Base-by-base conservation (phyloP, 1,140 invertebrate species). In the Lepeophtheirus salmonis region DNA sequence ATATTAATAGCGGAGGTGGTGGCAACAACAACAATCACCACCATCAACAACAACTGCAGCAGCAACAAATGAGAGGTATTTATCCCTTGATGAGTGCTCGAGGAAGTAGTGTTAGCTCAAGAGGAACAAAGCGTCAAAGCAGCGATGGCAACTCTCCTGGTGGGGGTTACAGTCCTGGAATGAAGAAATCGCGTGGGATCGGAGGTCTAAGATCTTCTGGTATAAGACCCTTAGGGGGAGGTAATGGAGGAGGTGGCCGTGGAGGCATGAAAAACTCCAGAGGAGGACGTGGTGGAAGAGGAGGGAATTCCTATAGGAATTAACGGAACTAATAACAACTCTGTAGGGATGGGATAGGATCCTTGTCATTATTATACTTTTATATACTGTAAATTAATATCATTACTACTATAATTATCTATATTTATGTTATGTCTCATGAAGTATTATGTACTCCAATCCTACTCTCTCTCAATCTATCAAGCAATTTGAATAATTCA, bases 321-420 rank as follows among this genome's bases (percentile, higher is more conserved):
- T 41, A 41, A 6, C 30, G 68, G n/a, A 41, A 41, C 30, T 41
- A 41, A 41, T n/a, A n/a, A n/a, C n/a, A n/a, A n/a, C n/a, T n/a
- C n/a, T n/a, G n/a, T n/a, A n/a, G n/a, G n/a, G n/a, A n/a, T n/a
- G n/a, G n/a, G n/a, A n/a, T n/a, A n/a, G n/a, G n/a, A n/a, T n/a
- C n/a, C n/a, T n/a, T n/a, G n/a, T n/a, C n/a, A n/a, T n/a, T n/a
- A n/a, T n/a, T n/a, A n/a, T n/a, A n/a, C n/a, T n/a, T n/a, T n/a
- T n/a, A n/a, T n/a, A n/a, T n/a, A n/a, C n/a, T n/a, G n/a, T n/a
- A n/a, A n/a, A n/a, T n/a, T n/a, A n/a, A n/a, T n/a, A n/a, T n/a
- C n/a, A n/a, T n/a, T n/a, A n/a, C n/a, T n/a, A n/a, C n/a, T n/a
- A n/a, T n/a, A n/a, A n/a, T n/a, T n/a, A n/a, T n/a, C n/a, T n/a